These are phyloP conservation scores for Oxyruncus cristatus DNA, from an alignment of 2,113 vertebrate genomes.

Conservation along the genomic window DNA sequence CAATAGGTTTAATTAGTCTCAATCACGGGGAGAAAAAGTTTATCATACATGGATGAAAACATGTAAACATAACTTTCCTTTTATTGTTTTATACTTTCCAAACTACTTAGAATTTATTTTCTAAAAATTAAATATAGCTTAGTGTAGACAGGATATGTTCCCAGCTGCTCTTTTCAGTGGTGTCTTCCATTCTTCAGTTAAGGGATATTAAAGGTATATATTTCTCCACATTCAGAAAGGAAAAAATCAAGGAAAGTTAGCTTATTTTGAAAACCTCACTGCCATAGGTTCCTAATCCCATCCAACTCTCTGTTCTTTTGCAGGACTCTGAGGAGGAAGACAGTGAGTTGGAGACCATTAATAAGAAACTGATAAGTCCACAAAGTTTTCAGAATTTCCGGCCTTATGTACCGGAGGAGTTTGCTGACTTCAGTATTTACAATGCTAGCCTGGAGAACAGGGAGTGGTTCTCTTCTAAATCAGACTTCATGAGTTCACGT, in stretches of 20 bases:
- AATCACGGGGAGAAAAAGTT: fast-evolving
- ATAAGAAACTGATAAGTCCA: constrained; percentile 67
- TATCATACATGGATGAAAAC: background rate
- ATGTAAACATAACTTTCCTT: background rate
- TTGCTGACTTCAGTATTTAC: constrained; percentile 97
- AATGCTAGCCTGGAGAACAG: constrained; percentile 89
- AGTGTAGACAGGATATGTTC: background rate
- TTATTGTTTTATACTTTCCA: background rate
- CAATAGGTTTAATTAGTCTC: background rate
- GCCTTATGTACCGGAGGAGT: constrained; percentile 91
- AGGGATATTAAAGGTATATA: background rate
- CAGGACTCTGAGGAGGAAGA: constrained; percentile 93
- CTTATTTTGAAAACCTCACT: background rate
- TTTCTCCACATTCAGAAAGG: background rate
- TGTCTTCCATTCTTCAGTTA: background rate
- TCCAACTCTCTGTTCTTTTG: background rate
- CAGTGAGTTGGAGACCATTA: constrained; percentile 68
- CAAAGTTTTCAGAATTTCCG: constrained; percentile 72
- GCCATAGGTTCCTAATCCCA: background rate
- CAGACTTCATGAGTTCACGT: constrained; percentile 74
- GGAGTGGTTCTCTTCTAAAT: constrained; percentile 80
- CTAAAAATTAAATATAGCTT: background rate
- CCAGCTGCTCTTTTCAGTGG: background rate
- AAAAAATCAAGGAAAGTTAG: background rate
- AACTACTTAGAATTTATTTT: background rate